These are phyloP conservation scores for Nothocercus julius DNA, from an alignment of 2,113 vertebrate species.

Conservation along the genomic window DNA sequence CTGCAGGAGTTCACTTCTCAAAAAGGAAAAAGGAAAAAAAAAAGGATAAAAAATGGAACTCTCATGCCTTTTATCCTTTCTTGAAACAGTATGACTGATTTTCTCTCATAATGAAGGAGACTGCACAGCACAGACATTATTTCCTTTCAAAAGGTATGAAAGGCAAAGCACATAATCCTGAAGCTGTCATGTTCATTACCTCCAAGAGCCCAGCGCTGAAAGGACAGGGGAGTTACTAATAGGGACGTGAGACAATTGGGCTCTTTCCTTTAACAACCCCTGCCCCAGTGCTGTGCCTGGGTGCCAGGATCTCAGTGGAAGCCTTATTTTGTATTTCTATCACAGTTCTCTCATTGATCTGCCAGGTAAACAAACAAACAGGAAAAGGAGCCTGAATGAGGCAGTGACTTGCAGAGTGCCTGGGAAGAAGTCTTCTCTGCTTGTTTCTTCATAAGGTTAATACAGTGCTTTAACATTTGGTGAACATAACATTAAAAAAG, in stretches of 20 bases:
- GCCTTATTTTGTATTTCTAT: neutral
- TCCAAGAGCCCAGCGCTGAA: neutral
- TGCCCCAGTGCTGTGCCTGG: neutral
- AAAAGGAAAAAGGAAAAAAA: constrained; percentile 54
- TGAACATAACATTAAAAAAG: neutral
- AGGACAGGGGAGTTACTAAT: constrained; percentile 38
- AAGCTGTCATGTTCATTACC: constrained; percentile 65
- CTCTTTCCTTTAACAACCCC: constrained; percentile 26
- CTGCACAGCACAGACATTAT: constrained; percentile 65
- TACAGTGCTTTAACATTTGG: neutral
- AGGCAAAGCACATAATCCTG: constrained; percentile 42
- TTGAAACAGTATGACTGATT: constrained; percentile 75
- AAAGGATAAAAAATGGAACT: constrained; percentile 45
- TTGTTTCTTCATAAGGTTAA: neutral
- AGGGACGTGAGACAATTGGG: constrained; percentile 49
- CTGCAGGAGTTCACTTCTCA: constrained; percentile 41
- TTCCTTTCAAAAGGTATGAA: constrained; percentile 73
- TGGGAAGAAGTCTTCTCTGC: neutral
- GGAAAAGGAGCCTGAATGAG: constrained; percentile 21
- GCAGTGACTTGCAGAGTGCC: neutral
- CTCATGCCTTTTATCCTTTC: constrained; percentile 75
- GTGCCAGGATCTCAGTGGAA: neutral
- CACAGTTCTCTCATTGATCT: constrained; percentile 35
- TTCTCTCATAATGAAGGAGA: constrained; percentile 71
- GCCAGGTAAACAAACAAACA: constrained; percentile 51